Base-by-base conservation (phyloP, 2,888 invertebrate species). In the Seira sanloemensis region DNA sequence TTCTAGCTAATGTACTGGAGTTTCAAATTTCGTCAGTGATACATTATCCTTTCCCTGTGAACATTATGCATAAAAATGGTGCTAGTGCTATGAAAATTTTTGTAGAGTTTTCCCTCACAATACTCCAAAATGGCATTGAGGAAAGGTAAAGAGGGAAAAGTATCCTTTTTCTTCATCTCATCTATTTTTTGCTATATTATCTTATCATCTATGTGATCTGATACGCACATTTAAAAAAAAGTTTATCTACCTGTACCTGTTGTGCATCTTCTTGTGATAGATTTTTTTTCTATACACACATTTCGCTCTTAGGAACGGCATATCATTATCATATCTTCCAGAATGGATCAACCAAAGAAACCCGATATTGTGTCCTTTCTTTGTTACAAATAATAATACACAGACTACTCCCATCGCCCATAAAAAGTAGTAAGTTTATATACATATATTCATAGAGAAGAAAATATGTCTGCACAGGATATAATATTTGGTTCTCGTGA, bases 21-120 rank as follows among this genome's bases (percentile, higher is more conserved):
- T 81, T 50, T 81, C 81, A 81, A 71, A 50, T 81, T 81, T 81
- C 81, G 50, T 69, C 62, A 19, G 58, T 74, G 81, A 81, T 69
- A 81, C 81, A 24, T 81, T 81, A 81, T 81, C 81, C 81, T 71
- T 80, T 81, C 76, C 18, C 81, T 76, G 65, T 71, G 71, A 69
- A 50, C 66, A 76, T 81, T 81, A 81, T 81, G 76, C 81, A 81
- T 75, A 81, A 81, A 73, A 81, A 26, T 81, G 81, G 76, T 81
- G 76, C 37, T 46, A 72, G 76, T 81, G 76, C 37, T 46, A 72
- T 24, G 62, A 76, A 75, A 68, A 69, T 18, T 80, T 80, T 79
- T 79, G 21, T 74, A 23, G 16, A 37, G 9, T 58, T 78, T 25
- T 50, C n/a, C 50, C 23, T 62, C 18, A 50, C 69, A 26, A 1